phyloP scores from a whole-genome alignment of 1,140 invertebrate genomes.

The Dermatophagoides farinae region DNA sequence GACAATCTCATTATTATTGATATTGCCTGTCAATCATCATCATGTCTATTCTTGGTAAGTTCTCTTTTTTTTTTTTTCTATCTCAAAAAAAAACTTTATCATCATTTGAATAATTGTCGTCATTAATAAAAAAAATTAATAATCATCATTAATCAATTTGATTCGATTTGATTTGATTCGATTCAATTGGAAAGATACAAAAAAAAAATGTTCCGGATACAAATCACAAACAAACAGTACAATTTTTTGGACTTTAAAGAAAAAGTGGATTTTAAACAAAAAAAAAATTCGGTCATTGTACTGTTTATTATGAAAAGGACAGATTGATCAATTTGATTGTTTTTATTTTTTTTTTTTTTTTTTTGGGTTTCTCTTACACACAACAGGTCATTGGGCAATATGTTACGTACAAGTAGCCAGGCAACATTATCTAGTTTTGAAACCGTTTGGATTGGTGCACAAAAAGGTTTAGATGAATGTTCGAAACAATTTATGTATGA shows the following conservation, averaged over 20 bases:
- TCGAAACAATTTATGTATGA: slow-evolving; percentile 2
- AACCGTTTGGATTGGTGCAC: slow-evolving; percentile 1
- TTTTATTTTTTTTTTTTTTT: too few relatives aligned
- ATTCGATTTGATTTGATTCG: background rate
- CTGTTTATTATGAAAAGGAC: too few relatives aligned
- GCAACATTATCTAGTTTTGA: background rate
- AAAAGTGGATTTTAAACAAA: too few relatives aligned
- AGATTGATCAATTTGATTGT: too few relatives aligned
- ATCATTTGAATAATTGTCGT: background rate
- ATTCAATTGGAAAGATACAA: too few relatives aligned
- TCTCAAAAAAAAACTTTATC: background rate
- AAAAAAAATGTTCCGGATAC: too few relatives aligned
- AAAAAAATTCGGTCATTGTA: too few relatives aligned
- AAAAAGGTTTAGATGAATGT: slow-evolving; percentile 11
- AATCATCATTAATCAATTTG: background rate
- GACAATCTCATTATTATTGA: too few relatives aligned
- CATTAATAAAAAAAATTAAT: background rate
- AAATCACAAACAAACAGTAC: too few relatives aligned
- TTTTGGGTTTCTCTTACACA: too few relatives aligned
- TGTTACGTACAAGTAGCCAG: slow-evolving; percentile 4
- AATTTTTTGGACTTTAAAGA: too few relatives aligned
- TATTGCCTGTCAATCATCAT: background rate
- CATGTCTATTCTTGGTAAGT: slow-evolving; percentile 6
- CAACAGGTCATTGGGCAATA: slow-evolving; percentile 12
- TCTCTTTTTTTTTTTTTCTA: background rate